phyloP scores from a whole-genome alignment of 92 coral and sea anemone genomes.

The Parazoanthus darwini region DNA sequence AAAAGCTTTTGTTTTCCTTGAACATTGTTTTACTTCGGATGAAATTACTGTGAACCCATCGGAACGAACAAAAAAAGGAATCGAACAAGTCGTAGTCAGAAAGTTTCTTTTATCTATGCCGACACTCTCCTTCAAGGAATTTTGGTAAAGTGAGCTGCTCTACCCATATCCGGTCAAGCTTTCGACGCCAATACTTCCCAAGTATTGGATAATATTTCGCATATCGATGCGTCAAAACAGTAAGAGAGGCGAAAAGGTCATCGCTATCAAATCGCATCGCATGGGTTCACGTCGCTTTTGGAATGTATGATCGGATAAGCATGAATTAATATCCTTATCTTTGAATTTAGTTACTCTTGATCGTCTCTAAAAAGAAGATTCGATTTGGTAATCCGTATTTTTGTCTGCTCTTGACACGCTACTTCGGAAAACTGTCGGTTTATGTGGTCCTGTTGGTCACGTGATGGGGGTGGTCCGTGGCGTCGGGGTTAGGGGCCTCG shows the following conservation, averaged over 20 bases:
- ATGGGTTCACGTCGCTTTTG: not conserved
- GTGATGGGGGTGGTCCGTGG: not conserved
- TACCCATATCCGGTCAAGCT: slow-evolving; percentile 24
- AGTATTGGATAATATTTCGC: slow-evolving; percentile 17
- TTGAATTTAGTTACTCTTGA: not conserved
- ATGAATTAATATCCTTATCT: not conserved
- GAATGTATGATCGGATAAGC: slow-evolving; percentile 38
- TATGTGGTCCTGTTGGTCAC: not conserved
- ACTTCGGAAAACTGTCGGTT: not conserved
- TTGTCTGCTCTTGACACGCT: not conserved
- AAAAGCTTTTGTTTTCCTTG: not conserved
- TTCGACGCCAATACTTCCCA: slow-evolving; percentile 25
- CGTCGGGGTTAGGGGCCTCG: not conserved
- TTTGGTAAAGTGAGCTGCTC: slow-evolving; percentile 39
- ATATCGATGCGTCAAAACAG: slow-evolving; percentile 16
- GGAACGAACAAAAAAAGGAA: not conserved
- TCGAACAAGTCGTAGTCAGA: not conserved
- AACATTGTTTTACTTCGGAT: not conserved
- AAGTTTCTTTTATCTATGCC: slow-evolving; percentile 15
- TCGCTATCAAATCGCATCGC: not conserved
- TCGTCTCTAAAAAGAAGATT: not conserved
- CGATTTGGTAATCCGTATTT: not conserved
- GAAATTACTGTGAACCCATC: not conserved
- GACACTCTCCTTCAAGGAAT: slow-evolving; percentile 21
- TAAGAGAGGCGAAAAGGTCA: slow-evolving; percentile 13